Evolutionary conservation across 2,113 vertebrate genomes (phyloP), one percentile per base, ranked within the genome.

Genomic region (Nothobranchius kuhntae): DNA sequence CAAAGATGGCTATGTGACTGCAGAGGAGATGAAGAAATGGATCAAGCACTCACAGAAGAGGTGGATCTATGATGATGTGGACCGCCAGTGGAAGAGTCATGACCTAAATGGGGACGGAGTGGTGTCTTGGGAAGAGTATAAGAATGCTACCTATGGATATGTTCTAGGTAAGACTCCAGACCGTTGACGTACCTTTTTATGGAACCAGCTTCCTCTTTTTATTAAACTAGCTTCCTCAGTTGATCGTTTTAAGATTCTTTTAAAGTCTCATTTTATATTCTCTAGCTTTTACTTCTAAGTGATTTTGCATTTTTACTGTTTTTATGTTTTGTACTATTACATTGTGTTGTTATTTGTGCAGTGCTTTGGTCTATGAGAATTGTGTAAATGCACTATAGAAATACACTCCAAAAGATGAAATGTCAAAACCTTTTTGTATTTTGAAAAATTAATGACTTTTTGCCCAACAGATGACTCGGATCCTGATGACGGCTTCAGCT

Each of bases 1-100:
- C 90, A 92, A 95, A n/a, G 95, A 99, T 13, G 95, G 97, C 65
- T 95, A 92, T 45, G 96, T 99, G 67, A 97, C 95, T 0, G 92
- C 91, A 69, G 96, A 98, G 45, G 98, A 99, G 84, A 95, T 99
- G 84, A 96, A 94, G 88, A 92, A 65, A 75, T 98, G 98, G 97
- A 98, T 99, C 89, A 98, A 98, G 55, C 95, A 96, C 71, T 93
- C 96, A 52, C 98, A 99, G 78, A 98, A 96, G 77, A 94, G 95
- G 76, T 99, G 97, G 96, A 96, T 99, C 83, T 98, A 94, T 13
- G 96, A 99, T 81, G 97, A 99, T 11, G 96, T 98, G 80, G 96
- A 98, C 73, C 92, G 96, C 7, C 97, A 99, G 91, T 98, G 95
- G 96, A 98, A 96, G 81, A 95, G 95, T 80, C 96, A 99, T 7